These are phyloP conservation scores for Cydia amplana DNA, from an alignment of 1,140 invertebrate species.

Conservation along the genomic window DNA sequence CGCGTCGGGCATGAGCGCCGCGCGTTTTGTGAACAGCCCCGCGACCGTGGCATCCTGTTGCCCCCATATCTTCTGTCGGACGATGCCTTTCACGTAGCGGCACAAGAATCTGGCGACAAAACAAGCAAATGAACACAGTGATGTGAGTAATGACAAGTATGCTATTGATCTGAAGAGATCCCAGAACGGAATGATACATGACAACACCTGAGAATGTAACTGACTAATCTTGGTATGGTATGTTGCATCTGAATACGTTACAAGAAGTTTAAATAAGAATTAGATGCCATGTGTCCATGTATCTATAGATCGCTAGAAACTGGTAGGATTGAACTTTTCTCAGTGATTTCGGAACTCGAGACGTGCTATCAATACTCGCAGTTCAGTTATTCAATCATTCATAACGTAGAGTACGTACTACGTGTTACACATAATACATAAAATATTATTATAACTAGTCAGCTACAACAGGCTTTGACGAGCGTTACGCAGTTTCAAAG, in stretches of 20 bases:
- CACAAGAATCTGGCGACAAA: slow-evolving; percentile 79
- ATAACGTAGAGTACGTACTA: too few relatives aligned
- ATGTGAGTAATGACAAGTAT: not conserved
- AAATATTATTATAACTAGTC: not conserved
- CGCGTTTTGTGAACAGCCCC: slow-evolving; percentile 80
- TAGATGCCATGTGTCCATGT: too few relatives aligned
- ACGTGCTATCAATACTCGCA: too few relatives aligned
- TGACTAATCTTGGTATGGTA: too few relatives aligned
- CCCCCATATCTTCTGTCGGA: slow-evolving; percentile 77
- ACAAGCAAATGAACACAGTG: slow-evolving; percentile 6
- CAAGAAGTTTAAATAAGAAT: too few relatives aligned
- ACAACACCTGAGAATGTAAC: too few relatives aligned
- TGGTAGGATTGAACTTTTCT: too few relatives aligned
- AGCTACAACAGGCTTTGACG: not conserved
- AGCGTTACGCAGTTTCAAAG: not conserved
- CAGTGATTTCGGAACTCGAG: too few relatives aligned
- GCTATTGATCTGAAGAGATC: not conserved
- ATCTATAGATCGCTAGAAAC: too few relatives aligned
- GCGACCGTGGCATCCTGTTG: slow-evolving; percentile 81
- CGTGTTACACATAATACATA: too few relatives aligned
- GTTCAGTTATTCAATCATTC: too few relatives aligned
- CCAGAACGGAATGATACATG: slow-evolving; percentile 1
- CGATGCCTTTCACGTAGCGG: slow-evolving; percentile 78
- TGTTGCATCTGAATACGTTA: too few relatives aligned
- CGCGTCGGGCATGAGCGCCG: slow-evolving; percentile 80